Conservation (phyloP, 1,140 invertebrate species). For the Drosophila kikkawai region DNA sequence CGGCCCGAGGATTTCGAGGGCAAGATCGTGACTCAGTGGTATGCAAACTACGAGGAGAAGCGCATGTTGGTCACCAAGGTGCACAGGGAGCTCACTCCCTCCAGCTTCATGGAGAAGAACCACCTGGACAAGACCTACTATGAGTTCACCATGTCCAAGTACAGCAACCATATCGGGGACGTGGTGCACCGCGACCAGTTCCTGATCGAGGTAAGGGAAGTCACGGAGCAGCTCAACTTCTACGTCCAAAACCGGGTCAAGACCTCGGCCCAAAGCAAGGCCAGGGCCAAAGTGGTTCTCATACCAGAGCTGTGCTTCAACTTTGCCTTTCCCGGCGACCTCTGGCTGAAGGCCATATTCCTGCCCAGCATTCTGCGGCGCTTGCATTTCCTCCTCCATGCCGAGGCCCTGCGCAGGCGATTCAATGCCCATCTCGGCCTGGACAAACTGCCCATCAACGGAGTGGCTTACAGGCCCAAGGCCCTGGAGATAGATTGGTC, state of each 20-base stretch:
- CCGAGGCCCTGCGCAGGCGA: constrained; percentile 62
- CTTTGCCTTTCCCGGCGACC: constrained; percentile 92
- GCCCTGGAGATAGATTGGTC: constrained; percentile 69
- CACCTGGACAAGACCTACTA: constrained; percentile 89
- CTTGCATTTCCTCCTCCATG: constrained; percentile 70
- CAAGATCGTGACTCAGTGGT: constrained; percentile 94
- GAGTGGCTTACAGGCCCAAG: constrained; percentile 52
- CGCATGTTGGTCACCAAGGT: constrained; percentile 94
- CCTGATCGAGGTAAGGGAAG: constrained; percentile 95
- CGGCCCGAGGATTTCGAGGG: constrained; percentile 88
- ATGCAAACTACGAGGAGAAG: constrained; percentile 88
- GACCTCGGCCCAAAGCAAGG: constrained; percentile 37
- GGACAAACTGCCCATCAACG: constrained; percentile 40
- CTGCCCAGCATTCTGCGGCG: constrained; percentile 94
- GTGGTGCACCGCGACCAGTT: constrained; percentile 92
- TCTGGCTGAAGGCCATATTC: constrained; percentile 96
- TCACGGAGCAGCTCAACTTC: constrained; percentile 91
- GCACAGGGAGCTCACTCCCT: constrained; percentile 91
- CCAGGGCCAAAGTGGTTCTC: constrained; percentile 85
- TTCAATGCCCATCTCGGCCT: constrained; percentile 67
- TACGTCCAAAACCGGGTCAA: constrained; percentile 76
- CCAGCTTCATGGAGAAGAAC: constrained; percentile 92
- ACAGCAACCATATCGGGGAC: constrained; percentile 86
- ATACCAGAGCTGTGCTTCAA: constrained; percentile 96
- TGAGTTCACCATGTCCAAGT: constrained; percentile 94